Evolutionary conservation across 1,140 invertebrate genomes (phyloP).

Genomic region (Caenorhabditis elegans): DNA sequence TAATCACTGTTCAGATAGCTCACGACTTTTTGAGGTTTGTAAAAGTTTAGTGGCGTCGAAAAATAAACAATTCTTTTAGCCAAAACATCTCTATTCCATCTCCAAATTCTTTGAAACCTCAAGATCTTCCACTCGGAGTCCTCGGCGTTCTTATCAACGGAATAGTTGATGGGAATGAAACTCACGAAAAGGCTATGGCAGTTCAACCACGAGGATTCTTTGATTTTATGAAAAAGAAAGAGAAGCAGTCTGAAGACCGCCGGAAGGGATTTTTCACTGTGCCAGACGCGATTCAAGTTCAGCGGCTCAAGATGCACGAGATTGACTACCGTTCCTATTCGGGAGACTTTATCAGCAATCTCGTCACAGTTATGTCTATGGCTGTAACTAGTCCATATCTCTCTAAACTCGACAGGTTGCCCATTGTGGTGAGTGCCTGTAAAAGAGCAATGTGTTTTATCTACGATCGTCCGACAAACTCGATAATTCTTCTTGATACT

Average conservation of each 20-base stretch:
- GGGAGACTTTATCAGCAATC: slow-evolving; percentile 5
- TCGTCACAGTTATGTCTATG: neutral
- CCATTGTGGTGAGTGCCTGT: neutral
- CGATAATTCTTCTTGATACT: slow-evolving; percentile 3
- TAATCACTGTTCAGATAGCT: neutral
- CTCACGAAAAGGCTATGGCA: neutral
- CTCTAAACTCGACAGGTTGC: neutral
- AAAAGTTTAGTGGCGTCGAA: neutral
- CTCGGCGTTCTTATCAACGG: neutral
- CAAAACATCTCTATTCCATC: neutral
- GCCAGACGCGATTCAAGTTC: neutral
- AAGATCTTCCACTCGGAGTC: neutral
- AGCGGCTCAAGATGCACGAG: neutral
- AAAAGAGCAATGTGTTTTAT: slow-evolving; percentile 26
- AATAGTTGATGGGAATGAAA: slow-evolving; percentile 7
- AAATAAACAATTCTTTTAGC: neutral
- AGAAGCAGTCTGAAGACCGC: neutral
- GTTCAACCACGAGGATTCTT: neutral
- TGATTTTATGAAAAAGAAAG: neutral
- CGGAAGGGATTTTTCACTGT: neutral
- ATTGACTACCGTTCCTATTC: slow-evolving; percentile 14
- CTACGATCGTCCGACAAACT: neutral
- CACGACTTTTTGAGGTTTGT: neutral
- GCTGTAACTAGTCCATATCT: slow-evolving; percentile 1
- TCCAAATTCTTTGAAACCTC: neutral